phyloP scores from a whole-genome alignment of 2,797 vertebrate species.

The Odontamblyopus rebecca region DNA sequence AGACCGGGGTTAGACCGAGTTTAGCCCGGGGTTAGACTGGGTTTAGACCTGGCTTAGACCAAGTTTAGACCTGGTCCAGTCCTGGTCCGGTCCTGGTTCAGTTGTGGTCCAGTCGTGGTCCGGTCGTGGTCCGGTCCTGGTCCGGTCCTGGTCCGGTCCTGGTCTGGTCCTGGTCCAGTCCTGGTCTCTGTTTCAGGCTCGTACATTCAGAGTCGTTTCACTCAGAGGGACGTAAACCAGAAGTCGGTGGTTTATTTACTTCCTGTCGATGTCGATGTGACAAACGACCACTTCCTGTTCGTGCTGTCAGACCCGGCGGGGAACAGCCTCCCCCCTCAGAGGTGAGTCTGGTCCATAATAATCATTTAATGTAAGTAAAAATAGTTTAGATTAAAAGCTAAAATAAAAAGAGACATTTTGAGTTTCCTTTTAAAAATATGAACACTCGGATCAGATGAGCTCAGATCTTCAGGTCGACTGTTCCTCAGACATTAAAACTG shows the following conservation, averaged over 20 bases:
- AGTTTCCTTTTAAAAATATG: no score
- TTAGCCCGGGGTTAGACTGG: no score
- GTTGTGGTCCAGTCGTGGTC: background rate
- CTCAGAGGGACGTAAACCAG: constrained; percentile 73
- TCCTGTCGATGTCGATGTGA: constrained; percentile 67
- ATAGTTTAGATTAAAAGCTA: no score
- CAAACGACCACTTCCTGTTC: constrained; percentile 75
- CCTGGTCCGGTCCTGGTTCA: background rate
- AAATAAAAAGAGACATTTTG: no score
- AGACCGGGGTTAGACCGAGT: background rate
- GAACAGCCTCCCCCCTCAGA: constrained; percentile 68
- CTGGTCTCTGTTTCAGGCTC: constrained; percentile 56
- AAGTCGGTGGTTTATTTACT: constrained; percentile 64
- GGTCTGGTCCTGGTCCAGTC: background rate
- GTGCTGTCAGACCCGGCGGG: constrained; percentile 70
- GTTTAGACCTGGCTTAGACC: no score
- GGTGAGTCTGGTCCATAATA: constrained; percentile 22
- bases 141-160: background rate
- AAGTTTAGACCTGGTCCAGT: constrained; percentile 41
- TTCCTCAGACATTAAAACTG: no score
- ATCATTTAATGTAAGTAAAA: no score
- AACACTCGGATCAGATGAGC: no score
- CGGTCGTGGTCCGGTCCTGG: background rate
- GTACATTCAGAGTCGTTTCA: constrained; percentile 71
- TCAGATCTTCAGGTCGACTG: no score